phyloP scores from a whole-genome alignment of 2,888 invertebrate genomes.

The Latrodectus elegans region DNA sequence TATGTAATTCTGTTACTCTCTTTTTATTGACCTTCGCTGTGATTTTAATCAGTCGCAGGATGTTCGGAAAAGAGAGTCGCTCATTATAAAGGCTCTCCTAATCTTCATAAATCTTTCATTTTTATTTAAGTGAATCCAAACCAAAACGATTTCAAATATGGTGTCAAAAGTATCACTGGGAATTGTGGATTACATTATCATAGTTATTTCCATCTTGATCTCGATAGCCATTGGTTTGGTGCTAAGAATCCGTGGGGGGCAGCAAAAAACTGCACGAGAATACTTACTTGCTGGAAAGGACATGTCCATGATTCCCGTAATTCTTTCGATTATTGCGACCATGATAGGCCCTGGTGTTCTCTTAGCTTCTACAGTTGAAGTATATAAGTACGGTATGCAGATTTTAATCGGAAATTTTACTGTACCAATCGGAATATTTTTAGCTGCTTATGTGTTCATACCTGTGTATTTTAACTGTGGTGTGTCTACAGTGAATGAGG shows the following conservation, averaged over 20 bases:
- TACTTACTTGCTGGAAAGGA: constrained; percentile 22
- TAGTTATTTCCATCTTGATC: neutral
- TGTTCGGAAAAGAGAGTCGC: no score
- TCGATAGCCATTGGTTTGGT: constrained; percentile 9
- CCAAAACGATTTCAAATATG: no score
- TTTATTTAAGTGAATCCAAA: no score
- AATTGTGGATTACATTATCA: constrained; percentile 8
- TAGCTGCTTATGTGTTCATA: constrained; percentile 8
- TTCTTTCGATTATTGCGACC: constrained; percentile 16
- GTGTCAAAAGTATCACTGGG: neutral
- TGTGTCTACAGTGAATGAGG: constrained; percentile 23
- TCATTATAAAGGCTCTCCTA: no score
- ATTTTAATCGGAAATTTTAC: neutral
- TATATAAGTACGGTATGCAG: constrained; percentile 16
- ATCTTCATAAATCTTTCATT: no score
- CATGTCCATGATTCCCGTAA: constrained; percentile 6
- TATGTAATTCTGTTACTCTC: no score
- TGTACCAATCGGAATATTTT: neutral
- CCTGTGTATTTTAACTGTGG: constrained; percentile 29
- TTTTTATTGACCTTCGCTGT: no score
- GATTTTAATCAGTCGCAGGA: no score
- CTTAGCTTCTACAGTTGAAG: constrained; percentile 13
- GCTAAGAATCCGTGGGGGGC: neutral
- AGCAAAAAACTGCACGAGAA: neutral
- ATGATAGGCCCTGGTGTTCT: neutral